Percentiles rank a stretch among this genome's conserved stretches.
Evolutionary conservation across 2,797 vertebrate genomes (phyloP).

Genomic region (Tauraco hartlaubi): DNA sequence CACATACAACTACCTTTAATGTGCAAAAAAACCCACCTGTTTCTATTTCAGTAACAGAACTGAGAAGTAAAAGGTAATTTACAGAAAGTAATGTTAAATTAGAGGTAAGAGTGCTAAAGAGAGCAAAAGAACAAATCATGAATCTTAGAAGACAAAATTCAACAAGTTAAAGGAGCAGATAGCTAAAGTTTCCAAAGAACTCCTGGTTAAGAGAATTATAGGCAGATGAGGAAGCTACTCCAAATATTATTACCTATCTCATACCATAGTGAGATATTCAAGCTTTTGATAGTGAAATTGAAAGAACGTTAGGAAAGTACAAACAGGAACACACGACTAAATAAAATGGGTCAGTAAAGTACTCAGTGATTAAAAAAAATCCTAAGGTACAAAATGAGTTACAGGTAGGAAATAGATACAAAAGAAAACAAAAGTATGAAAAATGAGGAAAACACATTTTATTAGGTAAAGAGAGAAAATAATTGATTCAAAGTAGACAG

Average conservation of each 20-base stretch:
- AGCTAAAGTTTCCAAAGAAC: background rate
- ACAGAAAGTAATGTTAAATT: background rate
- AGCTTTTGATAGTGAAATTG: background rate
- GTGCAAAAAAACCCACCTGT: rapidly evolving
- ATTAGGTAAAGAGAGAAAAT: background rate
- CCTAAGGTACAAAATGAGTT: background rate
- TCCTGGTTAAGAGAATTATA: background rate
- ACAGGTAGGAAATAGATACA: background rate
- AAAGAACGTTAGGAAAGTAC: background rate
- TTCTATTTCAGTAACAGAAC: background rate
- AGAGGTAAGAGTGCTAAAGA: background rate
- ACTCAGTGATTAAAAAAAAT: background rate
- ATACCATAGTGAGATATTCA: background rate
- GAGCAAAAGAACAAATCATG: background rate
- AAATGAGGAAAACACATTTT: background rate
- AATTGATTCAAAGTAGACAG: background rate
- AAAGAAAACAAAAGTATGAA: background rate
- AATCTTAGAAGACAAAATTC: background rate
- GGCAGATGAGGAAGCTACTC: background rate
- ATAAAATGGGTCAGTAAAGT: background rate
- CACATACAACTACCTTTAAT: background rate
- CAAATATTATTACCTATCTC: background rate
- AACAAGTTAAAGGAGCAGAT: background rate
- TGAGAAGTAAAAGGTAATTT: background rate
- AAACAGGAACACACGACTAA: background rate